Base-by-base conservation (phyloP, 1,140 invertebrate species). In the Drosophila kanapiae region DNA sequence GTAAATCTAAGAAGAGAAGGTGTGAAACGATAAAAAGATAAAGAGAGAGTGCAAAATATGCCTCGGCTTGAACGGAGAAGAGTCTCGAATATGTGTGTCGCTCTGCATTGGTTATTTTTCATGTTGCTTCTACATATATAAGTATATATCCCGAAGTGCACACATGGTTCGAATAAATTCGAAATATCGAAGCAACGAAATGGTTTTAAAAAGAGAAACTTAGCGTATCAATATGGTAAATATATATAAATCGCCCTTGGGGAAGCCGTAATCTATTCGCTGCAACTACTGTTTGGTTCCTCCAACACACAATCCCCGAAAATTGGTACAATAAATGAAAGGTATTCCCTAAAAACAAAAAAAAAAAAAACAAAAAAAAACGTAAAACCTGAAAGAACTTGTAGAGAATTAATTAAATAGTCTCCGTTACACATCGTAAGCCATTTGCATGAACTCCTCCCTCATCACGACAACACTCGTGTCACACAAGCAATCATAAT, bases 241-340 rank as follows among this genome's bases (percentile, higher is more conserved):
- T 56, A 56, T 56, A 13, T 56, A 38, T 53, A 53, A 35, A 38
- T 56, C 35, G 53, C 53, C 53, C 7, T 38, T 56, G 53, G 53
- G 53, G 53, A 38, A 37, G 16, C 33, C 13, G 18, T 38, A 27
- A 56, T 38, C 35, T 6, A 27, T 23, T 38, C 35, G 53, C 53
- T 38, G 33, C 33, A 56, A 56, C 35, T 14, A 54, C 11, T 23
- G 35, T 54, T 54, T 54, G 51, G 13, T 14, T 37, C 33, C 7
- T 38, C 2, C 13, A 38, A 38, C 18, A 38, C 53, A 56, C 8
- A 38, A 56, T 4, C 53, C 37, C 13, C 18, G 8, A 38, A 5
- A 38, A 38, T 56, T 56, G 53, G 53, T 56, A 35, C 18, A 38
- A 37, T 56, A n/a, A 38, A 38, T 27, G 0, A 54, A 38, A 38